Evolutionary conservation across 2,888 invertebrate species (phyloP).

Genomic region (Coleophora deauratella): DNA sequence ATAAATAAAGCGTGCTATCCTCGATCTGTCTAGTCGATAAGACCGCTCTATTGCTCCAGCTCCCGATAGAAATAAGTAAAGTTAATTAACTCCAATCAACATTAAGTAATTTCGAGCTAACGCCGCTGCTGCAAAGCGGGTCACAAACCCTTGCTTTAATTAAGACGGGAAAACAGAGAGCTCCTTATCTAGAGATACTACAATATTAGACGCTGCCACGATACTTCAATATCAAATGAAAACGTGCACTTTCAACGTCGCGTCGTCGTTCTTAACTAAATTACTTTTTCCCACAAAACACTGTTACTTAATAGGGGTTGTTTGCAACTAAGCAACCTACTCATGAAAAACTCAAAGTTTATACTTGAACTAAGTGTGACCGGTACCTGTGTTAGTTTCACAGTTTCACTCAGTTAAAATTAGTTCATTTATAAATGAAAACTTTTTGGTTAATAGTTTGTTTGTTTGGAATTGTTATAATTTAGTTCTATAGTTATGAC

Average conservation of each 20-base stretch:
- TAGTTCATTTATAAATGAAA: too few species aligned
- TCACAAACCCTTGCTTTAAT: conserved; percentile 38
- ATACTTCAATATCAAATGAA: conserved; percentile 17
- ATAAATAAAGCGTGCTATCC: conserved; percentile 1
- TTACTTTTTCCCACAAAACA: conserved; percentile 9
- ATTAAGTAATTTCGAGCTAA: conserved; percentile 31
- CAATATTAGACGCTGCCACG: conserved; percentile 20
- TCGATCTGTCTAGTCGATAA: too few species aligned
- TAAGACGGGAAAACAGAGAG: conserved; percentile 38
- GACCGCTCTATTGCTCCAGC: conserved; percentile 21
- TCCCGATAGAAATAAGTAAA: conserved; percentile 36
- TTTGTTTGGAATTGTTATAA: too few species aligned
- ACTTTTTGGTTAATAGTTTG: too few species aligned
- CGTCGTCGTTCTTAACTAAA: conserved; percentile 5
- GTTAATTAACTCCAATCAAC: conserved; percentile 35
- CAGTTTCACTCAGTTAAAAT: too few species aligned
- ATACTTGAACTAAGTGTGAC: too few species aligned
- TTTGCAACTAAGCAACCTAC: too few species aligned
- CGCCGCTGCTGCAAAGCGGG: conserved; percentile 16
- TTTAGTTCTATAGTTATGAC: too few species aligned
- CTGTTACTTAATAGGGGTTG: neutral
- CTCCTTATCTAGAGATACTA: conserved; percentile 24
- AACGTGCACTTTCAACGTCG: conserved; percentile 17
- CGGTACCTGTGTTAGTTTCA: too few species aligned
- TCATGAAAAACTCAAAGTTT: too few species aligned